Conservation (phyloP, 2,888 invertebrate genomes). For the Polia nebulosa region DNA sequence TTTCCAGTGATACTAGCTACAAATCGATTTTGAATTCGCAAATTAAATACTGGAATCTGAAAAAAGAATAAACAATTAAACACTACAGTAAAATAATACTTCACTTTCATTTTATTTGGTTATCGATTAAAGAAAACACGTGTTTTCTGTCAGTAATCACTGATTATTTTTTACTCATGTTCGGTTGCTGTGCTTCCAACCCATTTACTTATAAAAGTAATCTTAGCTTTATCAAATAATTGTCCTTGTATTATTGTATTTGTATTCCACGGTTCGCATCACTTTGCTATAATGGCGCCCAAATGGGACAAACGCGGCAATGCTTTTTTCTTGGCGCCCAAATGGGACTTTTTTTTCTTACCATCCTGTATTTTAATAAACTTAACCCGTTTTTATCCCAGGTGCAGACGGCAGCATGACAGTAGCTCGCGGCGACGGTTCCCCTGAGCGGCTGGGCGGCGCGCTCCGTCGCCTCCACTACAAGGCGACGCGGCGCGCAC, state of each 20-base stretch:
- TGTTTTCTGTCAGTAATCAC: too few species aligned
- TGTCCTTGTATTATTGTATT: background rate
- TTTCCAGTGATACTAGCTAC: background rate
- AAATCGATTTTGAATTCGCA: conserved; percentile 1
- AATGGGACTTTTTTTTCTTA: background rate
- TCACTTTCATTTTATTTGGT: background rate
- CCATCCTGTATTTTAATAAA: background rate
- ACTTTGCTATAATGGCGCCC: conserved; percentile 10
- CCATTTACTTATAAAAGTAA: background rate
- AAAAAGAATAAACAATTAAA: background rate
- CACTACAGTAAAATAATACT: too few species aligned
- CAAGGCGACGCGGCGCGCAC: conserved; percentile 91
- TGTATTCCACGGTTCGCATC: conserved; percentile 5
- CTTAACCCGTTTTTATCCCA: conserved; percentile 39
- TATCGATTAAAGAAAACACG: too few species aligned
- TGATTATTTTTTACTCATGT: too few species aligned
- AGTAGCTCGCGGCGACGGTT: conserved; percentile 86
- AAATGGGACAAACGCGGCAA: background rate
- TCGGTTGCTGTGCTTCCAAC: too few species aligned
- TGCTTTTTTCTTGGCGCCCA: conserved; percentile 3
- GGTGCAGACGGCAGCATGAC: conserved; percentile 89
- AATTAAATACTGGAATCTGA: background rate
- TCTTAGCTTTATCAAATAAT: too few species aligned
- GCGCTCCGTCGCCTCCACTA: conserved; percentile 93
- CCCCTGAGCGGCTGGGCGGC: conserved; percentile 88